Evolutionary conservation across 2,113 vertebrate genomes (phyloP), one percentile per base, ranked within the genome.

Genomic region (Phalacrocorax carbo): DNA sequence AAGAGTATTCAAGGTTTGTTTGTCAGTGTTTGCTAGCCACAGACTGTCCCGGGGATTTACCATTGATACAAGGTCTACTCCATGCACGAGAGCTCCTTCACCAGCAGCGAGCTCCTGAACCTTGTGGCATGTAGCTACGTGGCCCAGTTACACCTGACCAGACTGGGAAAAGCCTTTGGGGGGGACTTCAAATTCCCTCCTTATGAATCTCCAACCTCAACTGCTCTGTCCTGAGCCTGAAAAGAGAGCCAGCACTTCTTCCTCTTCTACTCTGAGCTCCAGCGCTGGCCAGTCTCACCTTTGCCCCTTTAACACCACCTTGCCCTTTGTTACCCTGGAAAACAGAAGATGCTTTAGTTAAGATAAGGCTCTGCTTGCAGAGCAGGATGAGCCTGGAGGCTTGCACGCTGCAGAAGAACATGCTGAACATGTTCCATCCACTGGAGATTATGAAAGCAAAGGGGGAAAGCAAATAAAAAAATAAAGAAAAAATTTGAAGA

Each of bases 271-370:
- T 69, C n/a, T 48, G 38, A 0, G 1, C 32, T 54, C 36, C 48
- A 48, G 12, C 8, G 46, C 25, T 29, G 26, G 29, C 26, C 44
- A 52, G 46, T 34, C 96, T 98, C 93, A 99, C 98, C 98, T 98
- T 99, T 92, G 98, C 97, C 9, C 98, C 98, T 93, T 96, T 97
- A 23, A 98, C 97, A 44, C 98, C 99, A 96, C 98, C 98, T 79
- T 98, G 76, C 85, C 99, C 99, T 86, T 98, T 98, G 97, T 99
- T 98, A 26, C 98, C 99, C 99, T 99, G 94, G 78, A 96, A 71
- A 93, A 88, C n/a, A 86, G 66, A 88, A 95, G 71, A 88, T 61
- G 54, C 19, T 75, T 54, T 82, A 30, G 71, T 66, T 15, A 90
- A 62, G 32, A 68, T 38, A 42, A 60, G 12, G 44, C 12, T 60